Conservation (phyloP, 2,888 invertebrate species). For the Stegophylla sp. region DNA sequence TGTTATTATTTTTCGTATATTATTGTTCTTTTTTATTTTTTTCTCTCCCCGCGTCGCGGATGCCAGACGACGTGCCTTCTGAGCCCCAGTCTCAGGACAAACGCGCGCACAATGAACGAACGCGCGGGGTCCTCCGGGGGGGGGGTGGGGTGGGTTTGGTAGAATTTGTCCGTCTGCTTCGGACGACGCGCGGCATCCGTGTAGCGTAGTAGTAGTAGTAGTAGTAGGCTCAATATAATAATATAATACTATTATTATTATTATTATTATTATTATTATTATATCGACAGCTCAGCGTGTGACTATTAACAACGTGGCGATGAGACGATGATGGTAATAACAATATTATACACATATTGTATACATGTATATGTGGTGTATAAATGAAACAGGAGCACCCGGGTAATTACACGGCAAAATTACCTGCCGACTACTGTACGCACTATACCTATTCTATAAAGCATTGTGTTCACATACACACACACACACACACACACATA, state of each 20-base stretch:
- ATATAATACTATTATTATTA: too few species aligned
- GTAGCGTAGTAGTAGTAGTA: too few species aligned
- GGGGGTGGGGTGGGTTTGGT: neutral
- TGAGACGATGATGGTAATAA: neutral
- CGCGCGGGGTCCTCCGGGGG: constrained; percentile 12
- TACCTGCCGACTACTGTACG: constrained; percentile 61
- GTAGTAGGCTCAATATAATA: too few species aligned
- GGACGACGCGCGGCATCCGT: neutral
- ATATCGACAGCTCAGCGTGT: constrained; percentile 49
- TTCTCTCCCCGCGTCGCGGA: neutral
- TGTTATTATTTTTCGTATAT: neutral
- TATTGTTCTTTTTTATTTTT: constrained; percentile 46
- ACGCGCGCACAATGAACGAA: neutral
- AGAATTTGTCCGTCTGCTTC: constrained; percentile 8
- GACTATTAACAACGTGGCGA: constrained; percentile 20
- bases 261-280: too few species aligned
- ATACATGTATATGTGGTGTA: neutral
- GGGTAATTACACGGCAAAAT: constrained; percentile 61
- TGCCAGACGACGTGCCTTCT: constrained; percentile 49
- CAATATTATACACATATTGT: constrained; percentile 16
- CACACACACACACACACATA: neutral
- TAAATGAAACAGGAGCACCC: constrained; percentile 59
- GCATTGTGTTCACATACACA: constrained; percentile 40
- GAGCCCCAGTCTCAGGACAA: too few species aligned
- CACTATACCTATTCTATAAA: neutral